Base-by-base conservation (phyloP, 1,140 invertebrate species). In the Formica selysi region DNA sequence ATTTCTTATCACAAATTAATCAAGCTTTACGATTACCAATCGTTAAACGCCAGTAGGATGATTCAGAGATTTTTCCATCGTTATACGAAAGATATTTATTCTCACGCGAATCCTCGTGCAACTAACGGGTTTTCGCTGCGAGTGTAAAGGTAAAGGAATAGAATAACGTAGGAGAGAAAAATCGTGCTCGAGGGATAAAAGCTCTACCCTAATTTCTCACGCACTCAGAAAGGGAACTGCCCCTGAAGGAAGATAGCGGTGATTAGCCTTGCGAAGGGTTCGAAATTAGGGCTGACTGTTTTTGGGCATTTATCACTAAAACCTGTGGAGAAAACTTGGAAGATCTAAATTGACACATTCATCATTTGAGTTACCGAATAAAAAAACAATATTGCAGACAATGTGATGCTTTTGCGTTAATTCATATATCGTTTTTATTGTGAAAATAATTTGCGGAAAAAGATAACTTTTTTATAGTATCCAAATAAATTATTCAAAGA, bases 261-360 rank as follows among this genome's bases (percentile, higher is more conserved):
- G 64, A 76, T 88, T 67, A 85, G 54, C 13, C 78, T 6, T 54
- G 38, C 65, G 64, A 84, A 38, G 64, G 64, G n/a, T 32, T 76
- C 41, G 68, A 70, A 84, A 88, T 88, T 88, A 84, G 48, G 48
- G 29, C 38, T 51, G 71, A 51, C 87, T 54, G 67, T 84, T 88
- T 87, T 88, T 76, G 38, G 61, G 36, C 67, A 87, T 78, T 87
- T 87, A 71, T 87, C 29, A 51, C 51, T 38, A 2, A 5, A 7
- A 41, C 26, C 54, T 26, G 16, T 16, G 59, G 29, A 38, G 16
- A 32, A 48, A 73, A 48, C 11, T 26, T 29, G 26, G 36, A 44
- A 59, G 54, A 44, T 81, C 11, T 44, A 81, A 73, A 83, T 74
- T 16, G 38, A 74, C 38, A 32, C 38, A 61, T 73, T 73, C 59